Base-by-base conservation (phyloP, 2,888 invertebrate genomes). In the Merodon equestris region DNA sequence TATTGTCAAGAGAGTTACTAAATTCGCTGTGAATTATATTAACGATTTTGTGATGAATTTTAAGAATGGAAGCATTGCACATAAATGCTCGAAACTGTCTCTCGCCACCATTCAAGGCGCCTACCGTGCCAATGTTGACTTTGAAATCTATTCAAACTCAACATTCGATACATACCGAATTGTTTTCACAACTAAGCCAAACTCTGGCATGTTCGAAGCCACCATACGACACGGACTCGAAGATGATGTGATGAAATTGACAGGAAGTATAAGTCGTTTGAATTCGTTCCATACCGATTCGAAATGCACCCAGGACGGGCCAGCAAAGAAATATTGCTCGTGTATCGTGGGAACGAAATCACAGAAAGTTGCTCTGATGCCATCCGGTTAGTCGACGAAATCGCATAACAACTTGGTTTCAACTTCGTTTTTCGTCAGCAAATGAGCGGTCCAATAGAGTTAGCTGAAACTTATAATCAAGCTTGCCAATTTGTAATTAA, bases 121-220 rank as follows among this genome's bases (percentile, higher is more conserved):
- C 88, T 84, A 90, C 90, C 82, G 89, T 88, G 83, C 86, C 0
- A 9, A 71, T 12, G 82, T 81, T 14, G 75, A 75, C 1, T 18
- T 54, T 0, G 79, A 82, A 19, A 56, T 38, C 2, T 45, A 50
- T 1, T 61, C 81, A 0, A 82, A 83, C 68, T 53, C 75, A 7
- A 82, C 82, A 4, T 67, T 83, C 1, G 83, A 88, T 15, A 91
- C 91, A 84, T 92, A 93, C 84, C 91, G 95, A n/a, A 90, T 94
- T n/a, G 91, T 92, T 64, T 90, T 95, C 67, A 90, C 91, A 68
- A 92, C 94, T n/a, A 87, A 87, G 7, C 95, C 95, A 1, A 93
- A 93, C 4, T 90, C 91, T 75, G 92, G 91, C 0, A 89, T 92
- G 40, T 95, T 93, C 84, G 95, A 95, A 87, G 92, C 93, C 0